Percentiles rank a stretch among this genome's conserved stretches.
These are phyloP conservation scores for Girardia tigrina DNA, from an alignment of 2,888 invertebrate genomes.

Conservation along the genomic window DNA sequence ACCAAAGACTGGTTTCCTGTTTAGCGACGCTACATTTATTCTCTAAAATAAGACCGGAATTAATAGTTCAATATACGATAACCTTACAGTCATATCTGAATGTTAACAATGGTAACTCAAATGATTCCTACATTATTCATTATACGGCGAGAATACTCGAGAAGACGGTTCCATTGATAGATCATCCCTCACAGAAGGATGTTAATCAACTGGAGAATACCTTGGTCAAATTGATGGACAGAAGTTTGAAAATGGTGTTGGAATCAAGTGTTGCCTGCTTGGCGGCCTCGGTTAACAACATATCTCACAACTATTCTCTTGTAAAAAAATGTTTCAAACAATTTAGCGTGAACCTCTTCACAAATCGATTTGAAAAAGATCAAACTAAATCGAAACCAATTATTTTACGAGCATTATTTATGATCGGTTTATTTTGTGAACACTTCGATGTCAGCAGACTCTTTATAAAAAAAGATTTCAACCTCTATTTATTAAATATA, in stretches of 20 bases:
- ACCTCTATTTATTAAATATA: slow-evolving; percentile 74
- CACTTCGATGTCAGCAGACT: slow-evolving; percentile 90
- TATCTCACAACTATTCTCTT: slow-evolving; percentile 81
- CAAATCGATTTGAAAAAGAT: background rate
- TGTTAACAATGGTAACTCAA: slow-evolving; percentile 68
- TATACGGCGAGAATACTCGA: slow-evolving; percentile 71
- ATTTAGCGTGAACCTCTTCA: slow-evolving; percentile 26
- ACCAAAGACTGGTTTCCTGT: slow-evolving; percentile 74
- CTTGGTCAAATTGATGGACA: slow-evolving; percentile 75
- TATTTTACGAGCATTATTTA: slow-evolving; percentile 76
- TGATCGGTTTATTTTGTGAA: slow-evolving; percentile 76
- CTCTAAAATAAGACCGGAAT: slow-evolving; percentile 84
- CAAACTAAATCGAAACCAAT: slow-evolving; percentile 45
- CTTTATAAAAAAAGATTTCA: too few species aligned
- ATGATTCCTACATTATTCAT: slow-evolving; percentile 70
- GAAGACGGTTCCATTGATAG: slow-evolving; percentile 89
- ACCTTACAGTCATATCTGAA: slow-evolving; percentile 87
- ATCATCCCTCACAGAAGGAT: slow-evolving; percentile 91
- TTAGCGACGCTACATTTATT: slow-evolving; percentile 83
- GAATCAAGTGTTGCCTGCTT: slow-evolving; percentile 72
- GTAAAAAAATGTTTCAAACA: slow-evolving; percentile 80
- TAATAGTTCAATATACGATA: slow-evolving; percentile 69
- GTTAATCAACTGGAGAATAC: slow-evolving; percentile 86
- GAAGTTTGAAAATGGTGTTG: slow-evolving; percentile 61
- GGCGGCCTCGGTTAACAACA: slow-evolving; percentile 83